Base-by-base conservation (phyloP, 2,797 vertebrate genomes). In the Enteromius afrohamiltoni region DNA sequence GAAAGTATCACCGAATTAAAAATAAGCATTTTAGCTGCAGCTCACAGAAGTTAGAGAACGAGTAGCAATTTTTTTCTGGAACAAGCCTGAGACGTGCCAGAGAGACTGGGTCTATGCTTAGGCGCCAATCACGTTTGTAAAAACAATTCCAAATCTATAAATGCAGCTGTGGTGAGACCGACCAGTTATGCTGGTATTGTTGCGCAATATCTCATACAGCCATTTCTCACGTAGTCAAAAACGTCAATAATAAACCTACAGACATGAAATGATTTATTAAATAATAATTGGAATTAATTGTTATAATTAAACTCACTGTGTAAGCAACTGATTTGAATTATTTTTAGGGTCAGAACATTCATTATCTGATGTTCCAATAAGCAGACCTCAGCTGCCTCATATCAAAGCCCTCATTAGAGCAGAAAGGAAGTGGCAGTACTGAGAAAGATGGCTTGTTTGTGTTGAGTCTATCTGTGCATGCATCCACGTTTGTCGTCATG, bases 161-260 rank as follows among this genome's bases (percentile, higher is more conserved):
- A 71, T 60, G 10, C 62, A 64, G 23, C 40, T 79, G 29, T 64
- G 29, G 58, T 65, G 2, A 64, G 29, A 45, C 4, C 6, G 37
- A 47, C 16, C 55, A 73, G 40, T 62, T 73, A 40, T 65, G 29
- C 70, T 65, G 68, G 67, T 31, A 40, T 55, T 62, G 26, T 60
- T 0, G 3, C 60, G 23, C 11, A 65, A 74, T 51, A 82, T 74
- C 80, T 74, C 29, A 74, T 13, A 10, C 8, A 82, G 42, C 62
- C 31, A 4, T n/a, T 64, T 49, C 79, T 64, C 88, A 90, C 92
- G 83, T 85, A 90, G 88, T 90, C 91, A 91, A 1, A 10, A 73
- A 6, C 10, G 10, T 37, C 0, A 70, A 23, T 45, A 69, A 70
- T 45, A 70, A 45, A 51, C 14, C 26, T 21, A 73, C 47, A 53